phyloP scores from a whole-genome alignment of 2,888 invertebrate genomes.

The Hyalella azteca region DNA sequence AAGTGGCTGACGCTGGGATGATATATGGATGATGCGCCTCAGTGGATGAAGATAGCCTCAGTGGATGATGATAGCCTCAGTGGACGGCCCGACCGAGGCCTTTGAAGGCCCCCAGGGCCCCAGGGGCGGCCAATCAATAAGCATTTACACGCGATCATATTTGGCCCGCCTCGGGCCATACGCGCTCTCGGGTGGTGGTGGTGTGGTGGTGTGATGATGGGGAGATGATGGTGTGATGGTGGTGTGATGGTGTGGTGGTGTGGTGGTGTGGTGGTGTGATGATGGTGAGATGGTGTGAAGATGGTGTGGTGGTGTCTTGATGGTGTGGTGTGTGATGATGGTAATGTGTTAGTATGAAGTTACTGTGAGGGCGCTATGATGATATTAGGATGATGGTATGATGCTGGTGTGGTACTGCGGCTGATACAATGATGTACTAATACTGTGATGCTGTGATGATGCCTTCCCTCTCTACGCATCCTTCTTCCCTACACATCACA shows the following conservation, averaged over 20 bases:
- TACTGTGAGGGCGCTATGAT: background rate
- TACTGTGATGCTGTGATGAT: too few relatives aligned
- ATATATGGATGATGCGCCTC: too few relatives aligned
- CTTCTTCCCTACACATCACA: background rate
- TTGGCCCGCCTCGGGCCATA: background rate
- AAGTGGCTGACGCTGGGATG: too few relatives aligned
- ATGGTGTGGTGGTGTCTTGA: background rate
- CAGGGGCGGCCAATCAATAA: constrained; percentile 29
- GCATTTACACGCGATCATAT: constrained; percentile 30
- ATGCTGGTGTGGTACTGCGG: background rate
- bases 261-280: background rate
- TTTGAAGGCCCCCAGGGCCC: constrained; percentile 14
- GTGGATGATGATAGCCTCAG: constrained; percentile 12
- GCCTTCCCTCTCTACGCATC: background rate
- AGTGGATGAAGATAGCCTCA: constrained; percentile 14
- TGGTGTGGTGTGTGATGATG: background rate
- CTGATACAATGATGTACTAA: background rate
- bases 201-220: background rate
- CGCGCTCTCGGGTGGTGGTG: background rate
- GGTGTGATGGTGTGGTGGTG: background rate
- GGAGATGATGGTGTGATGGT: background rate
- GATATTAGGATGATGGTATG: background rate
- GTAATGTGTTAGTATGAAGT: background rate
- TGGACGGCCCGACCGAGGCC: constrained; percentile 21
- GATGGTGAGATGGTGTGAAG: background rate